Base-by-base conservation (phyloP, 2,888 invertebrate species). In the Eulithis testata region DNA sequence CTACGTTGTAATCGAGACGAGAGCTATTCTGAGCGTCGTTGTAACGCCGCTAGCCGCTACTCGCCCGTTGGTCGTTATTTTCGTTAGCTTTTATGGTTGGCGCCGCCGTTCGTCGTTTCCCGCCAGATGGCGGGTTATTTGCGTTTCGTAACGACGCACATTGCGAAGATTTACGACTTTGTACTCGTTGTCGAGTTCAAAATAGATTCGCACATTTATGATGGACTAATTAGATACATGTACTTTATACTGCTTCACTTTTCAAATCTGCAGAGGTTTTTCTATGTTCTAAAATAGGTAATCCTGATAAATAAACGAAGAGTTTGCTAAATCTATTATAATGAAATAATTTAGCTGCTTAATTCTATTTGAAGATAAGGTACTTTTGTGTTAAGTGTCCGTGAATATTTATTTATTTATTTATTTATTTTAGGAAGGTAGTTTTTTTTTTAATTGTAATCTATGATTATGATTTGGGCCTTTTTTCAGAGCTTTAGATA, bases 31-130 rank as follows among this genome's bases (percentile, higher is more conserved):
- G 69, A 85, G 79, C 53, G 53, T 74, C 72, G 68, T 66, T 73
- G 74, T 75, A 71, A 74, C 75, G 80, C 74, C 79, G 80, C 76
- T 78, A 79, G 80, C 75, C 79, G 80, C 77, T 73, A 80, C 78
- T 71, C 68, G 76, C 77, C 72, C 78, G 77, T 80, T 80, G 78
- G 85, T 78, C 89, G 87, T 87, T 89, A 88, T 86, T 87, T 77
- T 83, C 85, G 87, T 83, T 70, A 73, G 73, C 79, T 70, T 74
- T 72, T 80, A 74, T 73, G 76, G 79, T 67, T 71, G 66, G 66
- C 66, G 66, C 45, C 40, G 40, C 9, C 75, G 80, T 81, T 81
- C 69, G 66, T 65, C 66, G 72, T 71, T 69, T 60, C 66, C 70
- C 82, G 73, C 73, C 79, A 88, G 87, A 86, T 88, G 87, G 87